These are phyloP conservation scores for Gobio gobio DNA, from an alignment of 2,113 vertebrate genomes.

Conservation along the genomic window DNA sequence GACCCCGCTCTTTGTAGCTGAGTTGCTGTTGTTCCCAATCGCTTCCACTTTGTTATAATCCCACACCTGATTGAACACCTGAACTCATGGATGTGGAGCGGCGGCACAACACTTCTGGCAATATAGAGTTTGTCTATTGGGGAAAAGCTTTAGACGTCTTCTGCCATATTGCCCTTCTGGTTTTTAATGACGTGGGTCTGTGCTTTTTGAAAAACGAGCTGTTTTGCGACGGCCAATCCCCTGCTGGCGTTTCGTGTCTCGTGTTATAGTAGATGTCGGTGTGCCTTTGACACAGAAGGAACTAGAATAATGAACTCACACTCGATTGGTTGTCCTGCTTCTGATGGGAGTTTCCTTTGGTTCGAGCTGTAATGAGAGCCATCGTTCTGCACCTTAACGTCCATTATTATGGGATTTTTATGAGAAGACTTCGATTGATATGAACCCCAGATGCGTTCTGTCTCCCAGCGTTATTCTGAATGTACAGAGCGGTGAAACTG, in stretches of 20 bases:
- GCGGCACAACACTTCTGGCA: no score
- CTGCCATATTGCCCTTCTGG: background rate
- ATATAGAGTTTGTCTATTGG: background rate
- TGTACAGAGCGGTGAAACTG: slow-evolving; percentile 59
- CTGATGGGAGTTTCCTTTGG: background rate
- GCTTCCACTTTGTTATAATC: no score
- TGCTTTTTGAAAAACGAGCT: background rate
- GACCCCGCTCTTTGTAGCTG: no score
- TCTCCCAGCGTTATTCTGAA: slow-evolving; percentile 70
- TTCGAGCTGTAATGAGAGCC: background rate
- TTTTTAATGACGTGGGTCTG: background rate
- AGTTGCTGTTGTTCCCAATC: no score
- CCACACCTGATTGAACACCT: no score
- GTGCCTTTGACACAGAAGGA: slow-evolving; percentile 18
- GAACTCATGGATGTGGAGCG: no score
- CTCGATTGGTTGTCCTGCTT: background rate
- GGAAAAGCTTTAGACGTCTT: background rate
- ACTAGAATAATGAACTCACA: background rate
- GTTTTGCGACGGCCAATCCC: background rate
- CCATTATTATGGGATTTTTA: background rate
- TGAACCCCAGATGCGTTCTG: slow-evolving; percentile 59
- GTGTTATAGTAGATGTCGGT: background rate
- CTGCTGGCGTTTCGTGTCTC: background rate
- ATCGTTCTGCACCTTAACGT: background rate
- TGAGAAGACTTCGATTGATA: slow-evolving; percentile 42